Evolutionary conservation across 1,140 invertebrate species (phyloP), one percentile per base, ranked within the genome.

Genomic region (Chelonus insularis): DNA sequence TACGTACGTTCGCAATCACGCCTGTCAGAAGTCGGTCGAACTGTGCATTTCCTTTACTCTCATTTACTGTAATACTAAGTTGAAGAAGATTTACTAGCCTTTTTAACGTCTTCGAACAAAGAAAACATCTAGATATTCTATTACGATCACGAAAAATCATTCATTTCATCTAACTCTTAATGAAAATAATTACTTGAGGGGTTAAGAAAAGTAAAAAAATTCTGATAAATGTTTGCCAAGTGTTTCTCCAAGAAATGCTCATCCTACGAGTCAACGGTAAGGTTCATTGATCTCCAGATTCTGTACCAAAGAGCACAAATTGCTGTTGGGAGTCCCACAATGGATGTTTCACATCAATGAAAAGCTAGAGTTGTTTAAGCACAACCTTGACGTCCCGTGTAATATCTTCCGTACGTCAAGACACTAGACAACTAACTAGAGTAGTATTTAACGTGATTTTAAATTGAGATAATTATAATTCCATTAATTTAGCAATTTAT

Each of bases 241-340:
- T 65, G 59, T 51, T 65, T 65, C 32, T 39, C 54, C 1, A 61
- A 57, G 47, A 65, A 59, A 62, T 54, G 52, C 45, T 55, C 57
- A 48, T 50, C 45, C 21, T 21, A 65, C 63, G 59, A 65, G 48
- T 62, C 63, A 62, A 50, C 50, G 63, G 63, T 65, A 54, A 65
- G 63, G 63, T 65, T 65, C 63, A 65, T 58, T 65, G 63, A 62
- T 62, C 63, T 57, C 57, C 29, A 39, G 25, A 36, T 50, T 57
- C 50, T 16, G 4, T 52, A 37, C 55, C 20, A 51, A 12, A 45
- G 6, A 39, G 14, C 5, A 20, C 12, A 14, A 39, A 39, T 39
- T 14, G 14, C 37, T 47, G 20, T 34, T 21, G n/a, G 25, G 23
- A 52, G n/a, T 5, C 39, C 41, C 16, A 14, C 14, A 16, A 43